Evolutionary conservation across 2,113 vertebrate species (phyloP).

Genomic region (Pleuronectes platessa): DNA sequence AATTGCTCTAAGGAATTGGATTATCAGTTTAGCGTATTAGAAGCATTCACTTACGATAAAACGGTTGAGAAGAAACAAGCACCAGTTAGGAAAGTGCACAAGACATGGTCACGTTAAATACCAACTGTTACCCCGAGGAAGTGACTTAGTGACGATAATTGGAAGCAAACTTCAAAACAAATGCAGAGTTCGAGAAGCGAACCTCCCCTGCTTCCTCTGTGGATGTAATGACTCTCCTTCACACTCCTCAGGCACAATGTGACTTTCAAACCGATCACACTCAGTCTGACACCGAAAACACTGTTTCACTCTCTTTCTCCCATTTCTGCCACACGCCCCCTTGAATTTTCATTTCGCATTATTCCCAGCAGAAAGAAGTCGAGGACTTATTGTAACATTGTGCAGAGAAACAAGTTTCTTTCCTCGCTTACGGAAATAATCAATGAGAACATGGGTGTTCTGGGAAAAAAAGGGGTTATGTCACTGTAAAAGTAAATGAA

Average conservation of each 20-base stretch:
- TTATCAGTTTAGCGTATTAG: not conserved
- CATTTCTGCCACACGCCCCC: not conserved
- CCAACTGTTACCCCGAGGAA: constrained; percentile 72
- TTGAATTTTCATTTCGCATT: constrained; percentile 15
- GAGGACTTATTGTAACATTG: not conserved
- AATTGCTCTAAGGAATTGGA: not conserved
- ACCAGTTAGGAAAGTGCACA: constrained; percentile 59
- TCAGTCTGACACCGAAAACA: constrained; percentile 8
- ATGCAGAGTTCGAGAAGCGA: constrained; percentile 64
- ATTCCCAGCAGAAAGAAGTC: not conserved
- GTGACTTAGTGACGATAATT: constrained; percentile 70
- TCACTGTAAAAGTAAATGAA: not conserved
- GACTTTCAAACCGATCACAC: constrained; percentile 61
- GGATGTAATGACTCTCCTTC: constrained; percentile 61
- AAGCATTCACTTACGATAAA: not conserved
- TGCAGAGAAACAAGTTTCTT: not conserved
- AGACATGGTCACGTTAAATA: constrained; percentile 70
- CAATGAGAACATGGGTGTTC: not conserved
- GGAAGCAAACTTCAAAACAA: constrained; percentile 77
- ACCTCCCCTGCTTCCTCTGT: constrained; percentile 67
- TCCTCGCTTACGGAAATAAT: not conserved
- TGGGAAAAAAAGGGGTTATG: not conserved
- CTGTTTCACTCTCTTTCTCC: not conserved
- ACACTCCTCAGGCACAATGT: constrained; percentile 58
- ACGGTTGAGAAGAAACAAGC: constrained; percentile 44